Conservation (phyloP, 2,113 vertebrate genomes). For the Microtus montanus region DNA sequence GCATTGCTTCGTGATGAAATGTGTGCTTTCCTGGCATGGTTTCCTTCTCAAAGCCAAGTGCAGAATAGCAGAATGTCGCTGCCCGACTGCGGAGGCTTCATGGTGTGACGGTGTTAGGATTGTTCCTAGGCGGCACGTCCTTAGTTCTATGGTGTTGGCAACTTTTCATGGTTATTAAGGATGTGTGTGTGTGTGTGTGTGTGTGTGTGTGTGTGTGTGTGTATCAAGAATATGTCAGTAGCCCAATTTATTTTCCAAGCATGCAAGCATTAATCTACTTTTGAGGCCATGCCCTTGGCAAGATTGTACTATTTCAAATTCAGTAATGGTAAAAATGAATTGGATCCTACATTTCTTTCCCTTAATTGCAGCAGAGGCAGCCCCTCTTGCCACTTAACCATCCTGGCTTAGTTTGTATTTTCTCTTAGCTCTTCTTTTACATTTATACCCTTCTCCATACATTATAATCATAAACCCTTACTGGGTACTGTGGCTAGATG, state of each 20-base stretch:
- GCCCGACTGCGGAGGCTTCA: background rate
- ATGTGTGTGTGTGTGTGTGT: background rate
- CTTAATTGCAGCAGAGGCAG: background rate
- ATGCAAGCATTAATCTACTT: slow-evolving; percentile 3
- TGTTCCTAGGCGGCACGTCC: background rate
- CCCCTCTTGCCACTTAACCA: too few relatives aligned
- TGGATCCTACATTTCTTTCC: background rate
- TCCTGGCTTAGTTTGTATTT: background rate
- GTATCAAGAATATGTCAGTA: background rate
- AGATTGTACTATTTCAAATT: background rate
- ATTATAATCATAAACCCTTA: background rate
- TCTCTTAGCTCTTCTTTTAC: background rate
- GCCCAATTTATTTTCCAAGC: slow-evolving; percentile 21
- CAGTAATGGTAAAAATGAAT: background rate
- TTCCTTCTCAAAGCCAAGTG: background rate
- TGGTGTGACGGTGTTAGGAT: slow-evolving; percentile 35
- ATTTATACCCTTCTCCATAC: background rate
- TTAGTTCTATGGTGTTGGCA: slow-evolving; percentile 10
- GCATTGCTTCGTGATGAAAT: background rate
- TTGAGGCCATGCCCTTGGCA: background rate
- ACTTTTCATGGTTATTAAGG: background rate
- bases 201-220: too few relatives aligned
- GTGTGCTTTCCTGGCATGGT: background rate
- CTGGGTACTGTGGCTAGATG: background rate
- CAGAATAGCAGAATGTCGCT: background rate